phyloP scores from a whole-genome alignment of 2,888 invertebrate genomes.

The Ditula angustiorana region DNA sequence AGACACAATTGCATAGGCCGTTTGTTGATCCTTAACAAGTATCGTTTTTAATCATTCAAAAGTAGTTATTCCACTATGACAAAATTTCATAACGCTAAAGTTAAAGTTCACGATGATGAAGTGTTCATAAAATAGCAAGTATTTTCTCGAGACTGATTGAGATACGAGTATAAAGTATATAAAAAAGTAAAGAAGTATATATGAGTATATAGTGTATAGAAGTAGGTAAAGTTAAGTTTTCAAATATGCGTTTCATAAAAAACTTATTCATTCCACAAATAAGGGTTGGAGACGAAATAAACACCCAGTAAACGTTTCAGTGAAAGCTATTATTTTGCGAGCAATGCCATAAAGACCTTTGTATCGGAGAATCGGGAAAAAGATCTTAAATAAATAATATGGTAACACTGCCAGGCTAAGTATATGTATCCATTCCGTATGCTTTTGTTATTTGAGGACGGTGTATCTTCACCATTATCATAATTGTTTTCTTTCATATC shows the following conservation, averaged over 20 bases:
- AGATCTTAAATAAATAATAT: constrained; percentile 4
- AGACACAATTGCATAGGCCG: too few relatives aligned
- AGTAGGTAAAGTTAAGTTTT: background rate
- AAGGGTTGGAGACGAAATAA: background rate
- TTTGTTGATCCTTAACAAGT: too few relatives aligned
- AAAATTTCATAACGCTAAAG: too few relatives aligned
- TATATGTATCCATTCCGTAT: background rate
- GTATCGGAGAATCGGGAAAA: constrained; percentile 2
- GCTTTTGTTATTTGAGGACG: background rate
- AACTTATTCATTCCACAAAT: background rate
- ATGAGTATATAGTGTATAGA: too few relatives aligned
- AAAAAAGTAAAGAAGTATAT: too few relatives aligned
- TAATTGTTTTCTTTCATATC: background rate
- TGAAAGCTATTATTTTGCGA: constrained; percentile 4
- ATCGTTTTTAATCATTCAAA: too few relatives aligned
- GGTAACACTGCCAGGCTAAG: background rate
- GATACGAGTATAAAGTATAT: too few relatives aligned
- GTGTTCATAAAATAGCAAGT: too few relatives aligned
- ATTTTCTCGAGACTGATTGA: too few relatives aligned
- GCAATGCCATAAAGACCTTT: background rate
- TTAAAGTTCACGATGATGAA: too few relatives aligned
- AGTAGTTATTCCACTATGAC: too few relatives aligned
- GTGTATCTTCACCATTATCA: background rate
- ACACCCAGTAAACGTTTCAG: background rate
- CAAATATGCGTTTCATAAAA: too few relatives aligned